Evolutionary conservation across 2,113 vertebrate species (phyloP).

Genomic region (Ia io): DNA sequence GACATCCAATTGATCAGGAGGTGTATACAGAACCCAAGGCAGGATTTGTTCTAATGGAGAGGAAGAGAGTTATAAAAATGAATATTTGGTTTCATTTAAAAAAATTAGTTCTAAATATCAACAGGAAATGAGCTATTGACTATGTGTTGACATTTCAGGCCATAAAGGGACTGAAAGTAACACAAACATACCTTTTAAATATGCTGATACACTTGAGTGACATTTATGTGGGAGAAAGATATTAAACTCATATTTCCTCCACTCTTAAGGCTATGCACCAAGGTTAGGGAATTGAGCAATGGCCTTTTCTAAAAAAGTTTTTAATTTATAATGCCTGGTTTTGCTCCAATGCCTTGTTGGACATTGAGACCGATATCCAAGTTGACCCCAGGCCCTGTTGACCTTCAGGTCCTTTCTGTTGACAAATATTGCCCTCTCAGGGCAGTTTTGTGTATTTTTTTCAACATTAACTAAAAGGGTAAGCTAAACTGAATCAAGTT

Average conservation of each 20-base stretch:
- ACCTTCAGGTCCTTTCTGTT: neutral
- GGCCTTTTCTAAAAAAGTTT: neutral
- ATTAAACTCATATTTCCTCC: neutral
- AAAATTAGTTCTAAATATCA: constrained; percentile 53
- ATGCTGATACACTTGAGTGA: constrained; percentile 32
- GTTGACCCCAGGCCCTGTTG: neutral
- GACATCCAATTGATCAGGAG: neutral
- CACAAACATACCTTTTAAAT: constrained; percentile 42
- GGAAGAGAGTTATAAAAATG: neutral
- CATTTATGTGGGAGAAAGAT: constrained; percentile 49
- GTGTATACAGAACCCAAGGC: neutral
- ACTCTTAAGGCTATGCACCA: neutral
- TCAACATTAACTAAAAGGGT: neutral
- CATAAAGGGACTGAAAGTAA: constrained; percentile 15
- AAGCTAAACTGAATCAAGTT: neutral
- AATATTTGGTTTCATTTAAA: constrained; percentile 27
- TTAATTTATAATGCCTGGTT: neutral
- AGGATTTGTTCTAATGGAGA: neutral
- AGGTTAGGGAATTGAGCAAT: constrained; percentile 14
- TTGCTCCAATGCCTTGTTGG: neutral
- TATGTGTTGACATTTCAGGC: constrained; percentile 24
- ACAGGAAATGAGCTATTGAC: constrained; percentile 57
- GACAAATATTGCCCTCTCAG: neutral
- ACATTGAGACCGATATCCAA: neutral
- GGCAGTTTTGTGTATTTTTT: constrained; percentile 4